phyloP scores from a whole-genome alignment of 2,113 vertebrate genomes.

The Pelecanoides urinatrix region DNA sequence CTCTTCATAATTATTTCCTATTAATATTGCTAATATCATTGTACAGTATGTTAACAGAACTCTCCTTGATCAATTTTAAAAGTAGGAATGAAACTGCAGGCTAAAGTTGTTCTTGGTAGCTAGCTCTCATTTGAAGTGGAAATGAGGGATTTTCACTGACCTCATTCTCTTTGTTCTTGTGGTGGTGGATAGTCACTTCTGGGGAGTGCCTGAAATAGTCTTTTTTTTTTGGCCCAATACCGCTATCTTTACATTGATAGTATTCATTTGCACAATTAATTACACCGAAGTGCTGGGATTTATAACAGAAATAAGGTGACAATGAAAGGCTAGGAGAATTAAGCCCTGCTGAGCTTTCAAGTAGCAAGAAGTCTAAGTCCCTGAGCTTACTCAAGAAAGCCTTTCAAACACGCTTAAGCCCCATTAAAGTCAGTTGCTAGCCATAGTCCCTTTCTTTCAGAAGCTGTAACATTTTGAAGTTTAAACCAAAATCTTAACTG shows the following conservation, averaged over 20 bases:
- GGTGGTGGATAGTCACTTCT: not conserved
- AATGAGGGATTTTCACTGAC: conserved; percentile 43
- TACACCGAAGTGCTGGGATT: conserved; percentile 14
- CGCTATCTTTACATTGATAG: not conserved
- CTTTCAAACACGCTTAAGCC: not conserved
- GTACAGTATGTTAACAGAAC: conserved; percentile 8
- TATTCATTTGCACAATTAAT: conserved; percentile 50
- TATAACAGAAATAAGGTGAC: not conserved
- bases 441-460: not conserved
- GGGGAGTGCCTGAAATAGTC: not conserved
- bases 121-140: conserved; percentile 52
- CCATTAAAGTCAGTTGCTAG: not conserved
- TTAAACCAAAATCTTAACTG: not conserved
- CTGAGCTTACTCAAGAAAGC: conserved; percentile 6
- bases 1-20: conserved; percentile 26
- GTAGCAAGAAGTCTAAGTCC: not conserved
- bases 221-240: not conserved
- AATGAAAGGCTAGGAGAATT: conserved; percentile 10
- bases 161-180: conserved; percentile 32
- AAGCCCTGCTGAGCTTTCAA: conserved; percentile 20
- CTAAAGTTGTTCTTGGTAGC: conserved; percentile 27
- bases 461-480: not conserved
- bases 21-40: conserved; percentile 32
- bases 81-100: conserved; percentile 10
- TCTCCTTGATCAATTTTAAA: conserved; percentile 40